Evolutionary conservation across 1,140 invertebrate genomes (phyloP), one percentile per base, ranked within the genome.

Genomic region (Neotoxoptera formosana): DNA sequence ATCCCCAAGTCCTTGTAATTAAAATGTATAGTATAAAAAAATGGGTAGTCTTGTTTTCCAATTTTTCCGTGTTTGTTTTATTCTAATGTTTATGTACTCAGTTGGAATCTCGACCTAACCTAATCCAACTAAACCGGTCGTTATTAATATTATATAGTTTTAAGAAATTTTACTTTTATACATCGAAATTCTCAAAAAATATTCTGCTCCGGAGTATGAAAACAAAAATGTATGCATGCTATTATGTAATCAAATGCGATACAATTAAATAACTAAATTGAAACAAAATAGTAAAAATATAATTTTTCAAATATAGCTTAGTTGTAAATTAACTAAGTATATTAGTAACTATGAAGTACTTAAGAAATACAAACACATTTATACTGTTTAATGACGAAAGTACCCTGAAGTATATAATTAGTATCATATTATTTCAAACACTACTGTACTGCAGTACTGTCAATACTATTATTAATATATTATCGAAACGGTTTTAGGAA

Each of bases 401-500:
- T 67, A 60, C 9, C 25, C 25, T 60, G 25, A 6, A 30, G 56
- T 60, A 30, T 60, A 30, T 30, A 60, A 60, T 25, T 53, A 53
- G 0, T 23, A 7, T 25, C 23, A 60, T 9, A 60, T 60, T 30
- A 60, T 60, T 60, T 60, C 9, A 60, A 53, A 60, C 25, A 11
- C 9, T 56, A 56, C 25, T 6, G 20, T 60, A 60, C 41, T 41
- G 41, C 4, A 41, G 4, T 41, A 41, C n/a, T n/a, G n/a, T 41
- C 41, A 41, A 41, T 30, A 11, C 51, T 23, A 36, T 34, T 83
- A 86, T 30, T 30, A n/a, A n/a, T n/a, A 47, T 47, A 45, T 34
- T 67, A 36, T 25, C 4, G 84, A 93, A 67, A 86, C 7, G 20
- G 11, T 41, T 47, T 94, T 86, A 86, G 94, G 34, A 88, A 93